A percentile compares a stretch with the other conserved stretches of the same genome.
Evolutionary conservation across 2,797 vertebrate species (phyloP).

Genomic region (Phyllotis vaccarum): DNA sequence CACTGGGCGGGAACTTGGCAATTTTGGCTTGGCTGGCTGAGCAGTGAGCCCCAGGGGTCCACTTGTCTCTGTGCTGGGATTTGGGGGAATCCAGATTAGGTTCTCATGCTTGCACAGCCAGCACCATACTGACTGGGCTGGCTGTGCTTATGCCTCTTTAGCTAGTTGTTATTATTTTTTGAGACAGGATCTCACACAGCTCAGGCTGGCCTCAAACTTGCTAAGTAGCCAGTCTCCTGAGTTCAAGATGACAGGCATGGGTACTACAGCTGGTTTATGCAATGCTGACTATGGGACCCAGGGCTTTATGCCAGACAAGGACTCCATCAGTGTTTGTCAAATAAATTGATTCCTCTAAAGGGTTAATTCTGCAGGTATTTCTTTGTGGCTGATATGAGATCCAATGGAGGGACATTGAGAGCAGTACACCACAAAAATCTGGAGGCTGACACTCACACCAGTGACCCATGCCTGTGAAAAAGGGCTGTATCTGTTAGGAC

Average conservation of each 20-base stretch:
- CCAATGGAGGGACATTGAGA: fast-evolving
- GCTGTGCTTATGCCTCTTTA: background rate
- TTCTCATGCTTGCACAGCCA: background rate
- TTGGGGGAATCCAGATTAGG: background rate
- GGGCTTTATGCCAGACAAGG: background rate
- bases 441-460: fast-evolving
- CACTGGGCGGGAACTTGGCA: background rate
- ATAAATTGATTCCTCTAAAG: background rate
- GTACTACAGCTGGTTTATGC: background rate
- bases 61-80: background rate
- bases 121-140: background rate
- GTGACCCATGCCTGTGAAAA: background rate
- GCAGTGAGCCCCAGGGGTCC: background rate
- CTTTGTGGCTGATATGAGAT: background rate
- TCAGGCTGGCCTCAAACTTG: background rate
- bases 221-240: background rate
- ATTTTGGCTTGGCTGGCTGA: background rate
- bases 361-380: background rate
- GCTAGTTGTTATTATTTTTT: background rate
- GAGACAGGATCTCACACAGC: background rate
- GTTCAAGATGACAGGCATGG: background rate
- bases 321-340: background rate
- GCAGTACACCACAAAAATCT: background rate
- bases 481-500: background rate
- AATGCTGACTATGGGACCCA: background rate